These are phyloP conservation scores for Clarias platycephalus DNA, from an alignment of 2,797 vertebrate species.

Conservation along the genomic window DNA sequence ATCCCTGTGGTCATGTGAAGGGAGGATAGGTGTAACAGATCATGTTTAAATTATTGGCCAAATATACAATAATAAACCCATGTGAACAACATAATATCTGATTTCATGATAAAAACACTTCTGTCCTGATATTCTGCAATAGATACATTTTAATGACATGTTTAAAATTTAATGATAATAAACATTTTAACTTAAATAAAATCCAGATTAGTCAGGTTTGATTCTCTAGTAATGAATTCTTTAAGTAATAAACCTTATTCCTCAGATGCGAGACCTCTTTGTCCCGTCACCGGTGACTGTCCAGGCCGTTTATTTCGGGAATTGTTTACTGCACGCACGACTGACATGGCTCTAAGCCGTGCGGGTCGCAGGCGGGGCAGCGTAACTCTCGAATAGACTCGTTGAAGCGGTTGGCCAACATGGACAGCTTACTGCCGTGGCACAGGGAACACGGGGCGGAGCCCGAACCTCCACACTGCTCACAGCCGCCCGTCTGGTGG, in stretches of 20 bases:
- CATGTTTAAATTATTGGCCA: not conserved
- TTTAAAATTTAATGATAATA: no score
- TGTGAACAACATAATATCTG: not conserved
- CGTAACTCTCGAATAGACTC: constrained; percentile 92
- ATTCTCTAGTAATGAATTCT: not conserved
- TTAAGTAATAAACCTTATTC: not conserved
- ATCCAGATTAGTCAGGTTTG: not conserved
- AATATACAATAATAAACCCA: not conserved
- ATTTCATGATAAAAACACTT: not conserved
- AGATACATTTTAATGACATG: no score
- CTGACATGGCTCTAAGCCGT: constrained; percentile 87
- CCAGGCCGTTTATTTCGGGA: not conserved
- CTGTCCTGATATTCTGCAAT: no score
- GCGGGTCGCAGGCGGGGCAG: constrained; percentile 89
- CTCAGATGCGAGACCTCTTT: not conserved
- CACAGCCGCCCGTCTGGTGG: constrained; percentile 75
- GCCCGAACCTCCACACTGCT: constrained; percentile 86
- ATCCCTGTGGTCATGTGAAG: not conserved
- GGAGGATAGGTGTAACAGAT: not conserved
- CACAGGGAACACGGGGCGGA: constrained; percentile 90
- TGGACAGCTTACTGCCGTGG: constrained; percentile 97
- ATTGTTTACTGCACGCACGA: constrained; percentile 77
- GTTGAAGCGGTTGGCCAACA: constrained; percentile 95
- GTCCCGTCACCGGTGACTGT: not conserved
- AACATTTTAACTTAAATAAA: not conserved